Base-by-base conservation (phyloP, 2,888 invertebrate species). In the Epinotia ramella region DNA sequence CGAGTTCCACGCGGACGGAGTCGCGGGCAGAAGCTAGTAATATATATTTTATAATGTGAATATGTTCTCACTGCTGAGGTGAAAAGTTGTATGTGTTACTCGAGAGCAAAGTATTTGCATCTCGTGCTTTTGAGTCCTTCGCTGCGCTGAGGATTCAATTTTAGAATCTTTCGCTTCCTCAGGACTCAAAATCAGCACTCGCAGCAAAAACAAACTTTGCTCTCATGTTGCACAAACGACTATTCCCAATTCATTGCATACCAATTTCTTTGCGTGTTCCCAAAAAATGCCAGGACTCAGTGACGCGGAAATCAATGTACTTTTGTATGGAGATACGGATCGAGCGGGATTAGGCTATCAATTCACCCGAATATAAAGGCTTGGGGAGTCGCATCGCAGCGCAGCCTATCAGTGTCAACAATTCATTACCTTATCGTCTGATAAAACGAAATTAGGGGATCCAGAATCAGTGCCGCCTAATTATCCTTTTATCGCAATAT, bases 381-480 rank as follows among this genome's bases (percentile, higher is more conserved):
- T 56, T 53, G n/a, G 44, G 49, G 64, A 33, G 71, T 44, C 62
- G 56, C 44, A 64, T 44, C 62, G 56, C 44, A 64, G 62, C 62
- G 63, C 44, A 64, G 62, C 56, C 62, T 71, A 71, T 76, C 75
- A 66, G 71, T 66, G 71, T n/a, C 62, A 67, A 72, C 71, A 76
- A 76, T 76, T 72, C 76, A 72, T 76, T 71, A 76, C 71, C 62
- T 72, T 71, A 76, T 76, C 76, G 46, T 9, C 56, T 46, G 67
- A 72, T 75, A 76, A 71, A 71, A 67, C 44, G 24, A 66, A 75
- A 71, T 66, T 66, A 44, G 60, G 12, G 60, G 53, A 74, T 60
- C 60, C 53, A 12, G 18, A 46, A 40, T 66, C 46, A 70, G 65
- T 65, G 33, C n/a, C n/a, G 20, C 28, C 59, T 46, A 63, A 40